Evolutionary conservation across 2,888 invertebrate species (phyloP).

Genomic region (Hofmannophila pseudospretella): DNA sequence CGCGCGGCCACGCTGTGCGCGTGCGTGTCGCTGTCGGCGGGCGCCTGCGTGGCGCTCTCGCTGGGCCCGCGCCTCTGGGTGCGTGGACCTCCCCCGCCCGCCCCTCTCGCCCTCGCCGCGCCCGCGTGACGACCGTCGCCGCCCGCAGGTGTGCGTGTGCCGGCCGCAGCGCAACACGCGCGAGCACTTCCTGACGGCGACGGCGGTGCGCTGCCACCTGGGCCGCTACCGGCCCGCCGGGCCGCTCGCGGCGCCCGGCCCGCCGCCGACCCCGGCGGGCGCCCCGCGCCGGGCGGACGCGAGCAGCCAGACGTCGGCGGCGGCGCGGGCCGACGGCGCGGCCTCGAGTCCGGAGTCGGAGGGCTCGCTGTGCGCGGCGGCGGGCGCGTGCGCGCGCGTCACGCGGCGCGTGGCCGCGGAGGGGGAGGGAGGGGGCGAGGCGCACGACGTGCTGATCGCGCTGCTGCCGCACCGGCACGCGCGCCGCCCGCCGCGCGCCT

Average conservation of each 20-base stretch:
- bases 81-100: conserved; percentile 42
- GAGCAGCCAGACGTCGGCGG: not conserved
- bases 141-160: conserved; percentile 74
- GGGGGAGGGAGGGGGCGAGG: not conserved
- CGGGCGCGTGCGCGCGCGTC: conserved; percentile 8
- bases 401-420: not conserved
- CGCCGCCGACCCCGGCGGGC: conserved; percentile 4
- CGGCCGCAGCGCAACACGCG: conserved; percentile 87
- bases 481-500: too few relatives aligned
- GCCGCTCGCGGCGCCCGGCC: conserved; percentile 2
- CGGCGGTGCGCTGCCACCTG: conserved; percentile 84
- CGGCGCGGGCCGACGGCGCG: not conserved
- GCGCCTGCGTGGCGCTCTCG: conserved; percentile 83
- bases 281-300: not conserved
- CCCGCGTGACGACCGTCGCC: too few relatives aligned
- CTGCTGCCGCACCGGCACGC: conserved; percentile 12
- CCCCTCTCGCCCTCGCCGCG: too few relatives aligned
- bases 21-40: conserved; percentile 85
- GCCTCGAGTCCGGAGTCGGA: not conserved
- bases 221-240: conserved; percentile 44
- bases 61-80: conserved; percentile 86
- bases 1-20: conserved; percentile 65
- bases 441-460: conserved; percentile 9
- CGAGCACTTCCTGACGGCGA: conserved; percentile 84
- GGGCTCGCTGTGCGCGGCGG: conserved; percentile 4